A percentile compares a stretch with the other conserved stretches of the same genome.
Conservation (phyloP, 2,113 vertebrate species). For the Nothoprocta pentlandii region DNA sequence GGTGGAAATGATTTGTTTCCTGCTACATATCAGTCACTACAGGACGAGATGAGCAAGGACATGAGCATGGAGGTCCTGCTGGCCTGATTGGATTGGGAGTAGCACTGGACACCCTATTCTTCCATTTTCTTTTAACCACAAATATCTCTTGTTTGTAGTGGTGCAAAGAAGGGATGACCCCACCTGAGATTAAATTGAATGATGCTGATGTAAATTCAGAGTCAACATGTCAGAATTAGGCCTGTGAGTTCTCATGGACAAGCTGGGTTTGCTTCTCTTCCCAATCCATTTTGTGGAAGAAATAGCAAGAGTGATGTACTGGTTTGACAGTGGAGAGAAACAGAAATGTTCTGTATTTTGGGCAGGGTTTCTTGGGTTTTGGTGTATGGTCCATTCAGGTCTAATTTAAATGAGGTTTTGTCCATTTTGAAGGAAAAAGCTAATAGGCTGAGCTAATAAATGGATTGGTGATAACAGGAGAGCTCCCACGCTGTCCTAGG, state of each 20-base stretch:
- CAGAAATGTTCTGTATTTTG: not conserved
- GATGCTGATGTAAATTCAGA: not conserved
- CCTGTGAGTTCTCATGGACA: accelerated
- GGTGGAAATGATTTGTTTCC: not conserved
- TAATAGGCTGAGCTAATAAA: accelerated
- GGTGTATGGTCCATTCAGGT: not conserved
- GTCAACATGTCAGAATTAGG: not conserved
- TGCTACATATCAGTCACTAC: not conserved
- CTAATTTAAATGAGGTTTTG: not conserved
- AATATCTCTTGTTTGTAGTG: not conserved
- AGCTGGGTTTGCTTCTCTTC: not conserved
- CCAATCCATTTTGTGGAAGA: not conserved
- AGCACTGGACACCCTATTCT: not conserved
- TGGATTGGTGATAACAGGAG: not conserved
- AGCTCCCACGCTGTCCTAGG: not conserved
- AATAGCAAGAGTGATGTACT: accelerated
- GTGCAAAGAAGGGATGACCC: not conserved
- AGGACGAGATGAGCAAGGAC: not conserved
- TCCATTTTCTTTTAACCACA: too few species aligned
- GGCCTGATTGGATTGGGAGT: not conserved
- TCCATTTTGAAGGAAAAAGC: not conserved
- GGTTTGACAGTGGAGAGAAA: not conserved
- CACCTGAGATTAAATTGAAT: too few species aligned
- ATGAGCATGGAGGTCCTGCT: not conserved
- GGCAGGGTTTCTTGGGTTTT: not conserved